Evolutionary conservation across 2,888 invertebrate species (phyloP).

Genomic region (Drosophila meridiana): DNA sequence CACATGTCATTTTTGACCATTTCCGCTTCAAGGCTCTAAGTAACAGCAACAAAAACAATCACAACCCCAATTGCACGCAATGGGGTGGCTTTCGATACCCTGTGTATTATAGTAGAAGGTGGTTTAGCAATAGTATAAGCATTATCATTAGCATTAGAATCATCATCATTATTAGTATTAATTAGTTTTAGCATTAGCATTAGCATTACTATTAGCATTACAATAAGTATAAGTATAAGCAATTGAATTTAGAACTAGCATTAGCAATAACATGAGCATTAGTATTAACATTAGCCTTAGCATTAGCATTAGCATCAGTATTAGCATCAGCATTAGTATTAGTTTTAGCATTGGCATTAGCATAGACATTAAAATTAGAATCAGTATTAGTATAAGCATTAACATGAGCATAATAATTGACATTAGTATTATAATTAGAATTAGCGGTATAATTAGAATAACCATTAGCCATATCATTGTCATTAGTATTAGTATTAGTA

Average conservation of each 20-base stretch:
- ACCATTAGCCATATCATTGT: not conserved
- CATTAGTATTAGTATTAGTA: not conserved
- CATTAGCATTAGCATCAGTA: not conserved
- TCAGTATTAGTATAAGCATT: not conserved
- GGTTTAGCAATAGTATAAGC: not conserved
- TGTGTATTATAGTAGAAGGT: not conserved
- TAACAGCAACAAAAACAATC: conserved; percentile 52
- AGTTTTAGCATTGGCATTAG: not conserved
- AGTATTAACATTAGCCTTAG: too few species aligned
- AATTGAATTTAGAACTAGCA: not conserved
- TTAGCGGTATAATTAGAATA: not conserved
- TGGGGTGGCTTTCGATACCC: conserved; percentile 54
- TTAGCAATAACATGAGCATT: not conserved
- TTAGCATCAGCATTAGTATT: too few species aligned
- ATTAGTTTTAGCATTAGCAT: not conserved
- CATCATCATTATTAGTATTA: not conserved
- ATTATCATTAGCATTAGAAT: not conserved
- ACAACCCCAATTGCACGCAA: conserved; percentile 43
- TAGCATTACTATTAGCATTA: not conserved
- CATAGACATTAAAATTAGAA: not conserved
- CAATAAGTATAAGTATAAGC: too few species aligned
- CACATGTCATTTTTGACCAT: conserved; percentile 77
- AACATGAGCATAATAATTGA: not conserved
- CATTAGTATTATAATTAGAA: not conserved
- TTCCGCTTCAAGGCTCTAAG: conserved; percentile 61